A percentile compares a stretch with the other conserved stretches of the same genome.
Evolutionary conservation across 2,888 invertebrate species (phyloP).

Genomic region (Lochmaea capreae): DNA sequence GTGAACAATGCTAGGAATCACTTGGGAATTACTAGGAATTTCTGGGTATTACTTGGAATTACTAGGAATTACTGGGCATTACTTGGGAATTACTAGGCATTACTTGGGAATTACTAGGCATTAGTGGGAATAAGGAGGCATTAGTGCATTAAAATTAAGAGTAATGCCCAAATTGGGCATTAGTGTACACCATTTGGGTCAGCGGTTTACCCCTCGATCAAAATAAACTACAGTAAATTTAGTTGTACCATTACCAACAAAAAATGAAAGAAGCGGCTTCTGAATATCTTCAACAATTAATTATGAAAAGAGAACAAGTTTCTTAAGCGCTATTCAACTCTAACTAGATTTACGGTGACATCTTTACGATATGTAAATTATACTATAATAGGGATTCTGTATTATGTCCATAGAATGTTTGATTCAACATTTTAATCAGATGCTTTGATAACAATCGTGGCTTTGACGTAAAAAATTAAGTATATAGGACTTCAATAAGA

Average conservation of each 20-base stretch:
- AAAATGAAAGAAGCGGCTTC: neutral
- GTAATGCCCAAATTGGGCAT: no score
- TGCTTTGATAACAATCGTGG: slow-evolving; percentile 17
- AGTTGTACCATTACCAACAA: neutral
- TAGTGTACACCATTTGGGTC: no score
- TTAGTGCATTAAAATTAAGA: no score
- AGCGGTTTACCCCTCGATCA: no score
- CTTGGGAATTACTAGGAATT: no score
- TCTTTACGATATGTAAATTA: slow-evolving; percentile 50
- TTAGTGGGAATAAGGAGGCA: no score
- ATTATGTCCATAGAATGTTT: slow-evolving; percentile 26
- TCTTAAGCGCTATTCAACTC: slow-evolving; percentile 31
- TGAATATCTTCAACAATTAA: slow-evolving; percentile 21
- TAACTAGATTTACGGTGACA: slow-evolving; percentile 44
- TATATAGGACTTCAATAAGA: neutral
- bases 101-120: no score
- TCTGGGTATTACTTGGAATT: no score
- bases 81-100: no score
- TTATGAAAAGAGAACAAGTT: slow-evolving; percentile 44
- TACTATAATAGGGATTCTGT: slow-evolving; percentile 30
- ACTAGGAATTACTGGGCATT: no score
- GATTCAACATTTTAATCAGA: slow-evolving; percentile 31
- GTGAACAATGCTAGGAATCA: no score
- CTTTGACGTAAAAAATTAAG: slow-evolving; percentile 6
- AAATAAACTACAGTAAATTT: neutral